Evolutionary conservation across 37 sponge, comb jelly and placozoan genomes (phyloP), one percentile per base, ranked within the genome.

Genomic region (Bolinopsis microptera): DNA sequence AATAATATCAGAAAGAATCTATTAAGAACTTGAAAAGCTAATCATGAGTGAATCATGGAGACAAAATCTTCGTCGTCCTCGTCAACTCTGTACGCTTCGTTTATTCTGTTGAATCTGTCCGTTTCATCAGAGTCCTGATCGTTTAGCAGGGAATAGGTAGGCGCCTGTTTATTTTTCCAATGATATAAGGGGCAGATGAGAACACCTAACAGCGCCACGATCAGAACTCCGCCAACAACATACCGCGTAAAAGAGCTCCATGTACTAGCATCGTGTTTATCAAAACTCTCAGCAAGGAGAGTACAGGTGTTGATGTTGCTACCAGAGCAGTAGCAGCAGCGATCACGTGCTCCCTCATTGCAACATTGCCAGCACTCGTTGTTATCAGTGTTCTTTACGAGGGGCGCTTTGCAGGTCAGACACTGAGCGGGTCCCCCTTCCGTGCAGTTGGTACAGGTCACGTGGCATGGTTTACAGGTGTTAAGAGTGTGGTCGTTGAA

Each of bases 261-360:
- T 13, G 61, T 48, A 13, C 13, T 48, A 13, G 5, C 5, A 13
- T 18, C 61, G 13, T 5, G 5, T 48, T 48, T 13, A 13, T 48
- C 61, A 13, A 18, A 13, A 18, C 5, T 18, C 9, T 48, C 61
- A 13, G 13, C 13, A 13, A 18, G 61, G 13, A 13, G 9, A 5
- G 61, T 48, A 18, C 80, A 77, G 80, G 21, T 16, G 36, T 77
- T 31, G 3, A 32, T 16, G 37, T 35, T 36, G 32, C 36, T 34
- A 1, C 80, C 80, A 1, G 80, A 77, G 61, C 90, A 86, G 90
- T 86, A 86, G 61, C 90, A 86, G 28, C 90, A 86, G n/a, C 36
- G 90, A 9, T 41, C 61, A 0, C 16, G 37, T 0, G 39, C 61
- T n/a, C 24, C 61, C 48, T 41, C 61, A 26, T 28, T 41, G 22